Percentiles rank a stretch among this genome's conserved stretches.
Conservation (phyloP, 2,888 invertebrate species). For the Nineta flava region DNA sequence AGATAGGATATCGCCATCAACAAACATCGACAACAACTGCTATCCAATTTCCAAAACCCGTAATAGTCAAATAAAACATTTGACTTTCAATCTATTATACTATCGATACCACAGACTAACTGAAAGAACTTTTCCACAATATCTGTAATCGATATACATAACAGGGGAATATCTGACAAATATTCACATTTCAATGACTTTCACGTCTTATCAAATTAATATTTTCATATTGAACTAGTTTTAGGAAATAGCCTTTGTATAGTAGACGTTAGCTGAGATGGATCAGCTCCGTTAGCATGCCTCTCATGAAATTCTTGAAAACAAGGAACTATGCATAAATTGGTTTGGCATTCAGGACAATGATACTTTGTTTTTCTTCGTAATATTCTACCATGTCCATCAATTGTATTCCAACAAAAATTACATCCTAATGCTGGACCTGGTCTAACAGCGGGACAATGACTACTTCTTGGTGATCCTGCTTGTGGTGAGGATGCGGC, state of each 20-base stretch:
- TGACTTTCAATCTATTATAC: no score
- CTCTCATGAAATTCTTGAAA: slow-evolving; percentile 73
- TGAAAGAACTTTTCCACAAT: no score
- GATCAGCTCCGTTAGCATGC: slow-evolving; percentile 23
- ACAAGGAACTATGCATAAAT: slow-evolving; percentile 78
- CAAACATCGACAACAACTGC: no score
- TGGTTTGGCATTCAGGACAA: slow-evolving; percentile 79
- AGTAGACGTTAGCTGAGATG: slow-evolving; percentile 22
- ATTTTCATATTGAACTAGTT: slow-evolving; percentile 27
- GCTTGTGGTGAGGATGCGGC: slow-evolving; percentile 44
- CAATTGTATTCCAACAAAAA: slow-evolving; percentile 83
- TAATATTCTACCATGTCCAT: slow-evolving; percentile 63
- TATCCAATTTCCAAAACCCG: no score
- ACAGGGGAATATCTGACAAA: no score
- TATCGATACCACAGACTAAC: no score
- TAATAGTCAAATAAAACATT: no score
- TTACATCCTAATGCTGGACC: slow-evolving; percentile 79
- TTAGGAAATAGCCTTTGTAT: slow-evolving; percentile 27
- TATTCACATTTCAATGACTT: background rate
- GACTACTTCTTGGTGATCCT: slow-evolving; percentile 43
- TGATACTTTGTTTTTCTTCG: slow-evolving; percentile 79
- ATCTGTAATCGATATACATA: no score
- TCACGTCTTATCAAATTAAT: background rate
- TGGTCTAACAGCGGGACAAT: slow-evolving; percentile 67
- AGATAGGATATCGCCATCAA: no score